Base-by-base conservation (phyloP, 1,140 invertebrate genomes). In the Drosophila ambigua region DNA sequence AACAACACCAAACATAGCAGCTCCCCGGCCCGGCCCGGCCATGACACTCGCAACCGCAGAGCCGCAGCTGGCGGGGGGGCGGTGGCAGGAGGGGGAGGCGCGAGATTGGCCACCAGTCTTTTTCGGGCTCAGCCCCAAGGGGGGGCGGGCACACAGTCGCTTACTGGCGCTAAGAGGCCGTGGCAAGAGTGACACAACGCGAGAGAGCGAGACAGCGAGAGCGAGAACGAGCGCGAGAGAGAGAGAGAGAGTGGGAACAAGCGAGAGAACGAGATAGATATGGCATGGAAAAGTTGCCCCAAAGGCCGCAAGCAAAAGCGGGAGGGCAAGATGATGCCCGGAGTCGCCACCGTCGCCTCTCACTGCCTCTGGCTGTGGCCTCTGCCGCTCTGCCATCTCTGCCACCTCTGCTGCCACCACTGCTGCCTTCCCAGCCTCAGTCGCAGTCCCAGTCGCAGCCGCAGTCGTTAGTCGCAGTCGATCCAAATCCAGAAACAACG, bases 401-500 rank as follows among this genome's bases (percentile, higher is more conserved):
- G 16, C 16, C 16, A 0, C 16, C 16, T 16, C 16, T 6, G 5
- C 26, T 28, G 9, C 39, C 55, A 41, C 41, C 45, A n/a, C 51
- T 20, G n/a, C 11, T 39, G 4, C 54, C 39, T 48, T 44, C n/a
- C 26, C 55, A 23, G 23, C 20, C 4, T 16, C 45, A 43, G 35
- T 43, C 54, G 9, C 55, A 23, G 20, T 24, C 4, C 23, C 45
- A 41, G 26, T 41, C 53, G 20, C 28, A 48, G 61, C 61, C 39
- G 45, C 60, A 65, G 77, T 75, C 59, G 71, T 77, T 77, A 76
- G 74, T 77, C 74, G 66, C 73, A 77, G 73, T 76, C 73, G 71
- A 69, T 79, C 77, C 69, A 87, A 85, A 85, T 85, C 83, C 83
- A 83, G 75, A 81, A 87, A 87, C 83, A 88, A 79, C 83, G 79